These are phyloP conservation scores for Xylota segnis DNA, from an alignment of 2,888 invertebrate species.

Conservation along the genomic window DNA sequence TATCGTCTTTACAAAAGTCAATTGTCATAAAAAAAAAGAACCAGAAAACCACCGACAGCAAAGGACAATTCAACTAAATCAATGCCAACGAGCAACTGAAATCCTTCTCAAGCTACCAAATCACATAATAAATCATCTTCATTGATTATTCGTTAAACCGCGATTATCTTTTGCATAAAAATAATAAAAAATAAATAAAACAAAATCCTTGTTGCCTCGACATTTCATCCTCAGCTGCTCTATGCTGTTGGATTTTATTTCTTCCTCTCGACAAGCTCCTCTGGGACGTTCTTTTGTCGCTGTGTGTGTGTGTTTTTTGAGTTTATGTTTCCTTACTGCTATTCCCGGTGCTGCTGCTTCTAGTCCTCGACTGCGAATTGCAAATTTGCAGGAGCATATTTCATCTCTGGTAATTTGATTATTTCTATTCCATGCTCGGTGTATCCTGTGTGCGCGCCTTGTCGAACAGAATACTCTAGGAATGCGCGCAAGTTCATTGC, in stretches of 20 bases:
- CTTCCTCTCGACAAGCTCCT: not conserved
- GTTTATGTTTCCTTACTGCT: constrained; percentile 28
- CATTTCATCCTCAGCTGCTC: constrained; percentile 20
- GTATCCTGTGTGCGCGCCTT: constrained; percentile 2
- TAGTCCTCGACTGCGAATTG: constrained; percentile 18
- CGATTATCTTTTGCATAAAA: constrained; percentile 39
- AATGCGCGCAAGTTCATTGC: constrained; percentile 41
- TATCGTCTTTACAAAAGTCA: not conserved
- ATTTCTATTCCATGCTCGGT: constrained; percentile 35
- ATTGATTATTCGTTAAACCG: constrained; percentile 41
- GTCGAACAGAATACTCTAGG: constrained; percentile 12
- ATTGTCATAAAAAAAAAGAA: not conserved
- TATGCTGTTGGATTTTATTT: constrained; percentile 16
- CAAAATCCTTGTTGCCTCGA: not conserved
- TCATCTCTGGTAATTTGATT: constrained; percentile 61
- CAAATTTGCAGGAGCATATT: constrained; percentile 63
- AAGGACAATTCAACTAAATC: constrained; percentile 7
- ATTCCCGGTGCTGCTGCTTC: not conserved
- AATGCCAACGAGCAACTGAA: constrained; percentile 17
- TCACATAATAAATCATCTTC: constrained; percentile 48
- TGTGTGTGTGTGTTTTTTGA: constrained; percentile 23
- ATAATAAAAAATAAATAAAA: constrained; percentile 13
- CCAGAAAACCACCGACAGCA: not conserved
- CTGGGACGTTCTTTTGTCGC: constrained; percentile 8
- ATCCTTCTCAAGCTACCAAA: constrained; percentile 17